Evolutionary conservation across 2,113 vertebrate genomes (phyloP), one percentile per base, ranked within the genome.

Genomic region (Hydrochoerus hydrochaeris): DNA sequence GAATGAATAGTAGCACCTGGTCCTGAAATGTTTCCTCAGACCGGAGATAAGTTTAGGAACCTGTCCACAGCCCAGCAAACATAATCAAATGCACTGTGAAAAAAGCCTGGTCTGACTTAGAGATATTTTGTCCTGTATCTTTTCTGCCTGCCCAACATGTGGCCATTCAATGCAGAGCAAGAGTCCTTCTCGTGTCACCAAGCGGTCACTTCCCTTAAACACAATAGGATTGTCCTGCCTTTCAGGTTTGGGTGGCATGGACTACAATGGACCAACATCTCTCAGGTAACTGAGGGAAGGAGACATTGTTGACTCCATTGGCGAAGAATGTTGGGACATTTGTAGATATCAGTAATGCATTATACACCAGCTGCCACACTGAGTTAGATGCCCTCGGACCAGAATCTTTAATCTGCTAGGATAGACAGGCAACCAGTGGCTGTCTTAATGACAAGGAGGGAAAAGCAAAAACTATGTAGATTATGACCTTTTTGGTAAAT

Each of bases 121-220:
- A 1, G n/a, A 24, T 8, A 35, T 13, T 5, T 3, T 22, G 7
- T 44, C 35, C 63, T 44, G 26, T 77, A 13, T 63, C 84, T 95
- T 97, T 97, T 94, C 90, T 94, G 81, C 81, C 92, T 88, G 85
- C 63, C 87, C 82, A 75, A 88, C 0, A 1, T 67, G 85, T 38
- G 90, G 67, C 54, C 63, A 73, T 87, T 62, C 89, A 49, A 28
- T 14, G 17, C 24, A 28, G 2, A 92, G 46, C 49, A 73, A 73
- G 58, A 83, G 54, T 89, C 69, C 49, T 83, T 26, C 80, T 46
- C 62, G 26, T 38, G 89, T 81, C 95, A 95, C 84, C 91, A 91
- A 63, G 58, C 95, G 77, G 94, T 58, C 90, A 65, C 69, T 84
- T 24, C 81, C 4, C 52, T 38, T n/a, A 78, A 90, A 88, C 63